Conservation (phyloP, 2,113 vertebrate genomes). For the Festucalex cinctus region DNA sequence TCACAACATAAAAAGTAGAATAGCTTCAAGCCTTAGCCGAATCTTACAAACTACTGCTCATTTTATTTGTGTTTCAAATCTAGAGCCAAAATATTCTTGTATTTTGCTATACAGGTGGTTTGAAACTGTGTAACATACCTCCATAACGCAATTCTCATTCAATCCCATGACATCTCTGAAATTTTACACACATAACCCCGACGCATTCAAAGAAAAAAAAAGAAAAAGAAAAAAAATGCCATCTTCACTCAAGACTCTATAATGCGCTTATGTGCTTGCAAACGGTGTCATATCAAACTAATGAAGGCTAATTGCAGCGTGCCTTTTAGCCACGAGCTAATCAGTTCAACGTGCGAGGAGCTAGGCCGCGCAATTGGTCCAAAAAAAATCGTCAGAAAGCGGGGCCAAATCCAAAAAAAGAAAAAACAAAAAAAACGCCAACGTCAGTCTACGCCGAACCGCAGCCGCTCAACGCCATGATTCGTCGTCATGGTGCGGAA, state of each 20-base stretch:
- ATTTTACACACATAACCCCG: too few relatives aligned
- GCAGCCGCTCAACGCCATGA: background rate
- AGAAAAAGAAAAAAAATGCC: background rate
- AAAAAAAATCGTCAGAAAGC: background rate
- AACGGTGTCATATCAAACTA: background rate
- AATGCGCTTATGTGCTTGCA: background rate
- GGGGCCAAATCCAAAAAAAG: background rate
- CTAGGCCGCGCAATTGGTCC: background rate
- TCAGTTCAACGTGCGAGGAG: background rate
- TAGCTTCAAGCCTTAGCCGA: too few relatives aligned
- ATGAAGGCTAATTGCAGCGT: background rate
- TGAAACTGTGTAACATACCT: too few relatives aligned
- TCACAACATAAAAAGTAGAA: too few relatives aligned
- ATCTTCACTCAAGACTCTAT: background rate
- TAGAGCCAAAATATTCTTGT: too few relatives aligned
- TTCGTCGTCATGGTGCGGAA: background rate
- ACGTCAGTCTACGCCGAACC: background rate
- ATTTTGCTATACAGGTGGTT: too few relatives aligned
- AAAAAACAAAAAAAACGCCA: background rate
- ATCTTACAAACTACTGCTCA: too few relatives aligned
- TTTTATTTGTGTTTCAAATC: too few relatives aligned
- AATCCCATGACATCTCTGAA: too few relatives aligned
- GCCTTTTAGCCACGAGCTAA: background rate
- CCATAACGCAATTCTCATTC: too few relatives aligned
- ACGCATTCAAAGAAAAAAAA: too few relatives aligned